These are phyloP conservation scores for Lacerta agilis DNA, from an alignment of 2,797 vertebrate species.

Conservation along the genomic window DNA sequence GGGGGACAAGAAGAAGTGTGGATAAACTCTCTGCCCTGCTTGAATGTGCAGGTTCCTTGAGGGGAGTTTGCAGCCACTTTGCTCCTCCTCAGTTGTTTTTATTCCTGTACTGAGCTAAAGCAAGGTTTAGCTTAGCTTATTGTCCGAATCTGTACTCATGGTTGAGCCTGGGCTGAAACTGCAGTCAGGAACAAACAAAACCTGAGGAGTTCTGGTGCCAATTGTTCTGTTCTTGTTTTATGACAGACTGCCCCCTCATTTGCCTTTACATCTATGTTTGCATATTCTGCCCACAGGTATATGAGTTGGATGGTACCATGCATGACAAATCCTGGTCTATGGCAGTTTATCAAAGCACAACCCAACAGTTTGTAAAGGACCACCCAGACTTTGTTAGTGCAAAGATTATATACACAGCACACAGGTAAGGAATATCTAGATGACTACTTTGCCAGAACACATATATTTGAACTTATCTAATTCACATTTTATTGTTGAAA, in stretches of 20 bases:
- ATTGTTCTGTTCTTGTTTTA: too few species aligned
- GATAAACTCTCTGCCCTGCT: too few species aligned
- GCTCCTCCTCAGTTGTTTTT: too few species aligned
- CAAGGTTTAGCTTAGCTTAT: too few species aligned
- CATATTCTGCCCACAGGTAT: conserved; percentile 77
- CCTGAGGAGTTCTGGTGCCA: too few species aligned
- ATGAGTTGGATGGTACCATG: conserved; percentile 86
- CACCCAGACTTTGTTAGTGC: conserved; percentile 88
- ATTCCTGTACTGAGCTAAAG: too few species aligned
- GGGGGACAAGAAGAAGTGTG: too few species aligned
- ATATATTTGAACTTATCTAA: neutral
- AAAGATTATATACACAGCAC: conserved; percentile 82
- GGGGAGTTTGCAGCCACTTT: too few species aligned
- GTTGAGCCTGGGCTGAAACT: too few species aligned
- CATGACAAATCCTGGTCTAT: conserved; percentile 81
- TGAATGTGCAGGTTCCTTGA: too few species aligned
- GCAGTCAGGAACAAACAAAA: too few species aligned
- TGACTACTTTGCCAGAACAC: neutral
- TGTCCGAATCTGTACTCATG: too few species aligned
- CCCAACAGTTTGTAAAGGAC: conserved; percentile 76
- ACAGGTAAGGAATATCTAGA: conserved; percentile 79
- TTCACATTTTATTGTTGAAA: neutral
- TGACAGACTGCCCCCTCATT: neutral
- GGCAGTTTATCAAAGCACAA: conserved; percentile 81
- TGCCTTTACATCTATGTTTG: neutral